Evolutionary conservation across 2,113 vertebrate genomes (phyloP).

Genomic region (Hydropotes inermis): DNA sequence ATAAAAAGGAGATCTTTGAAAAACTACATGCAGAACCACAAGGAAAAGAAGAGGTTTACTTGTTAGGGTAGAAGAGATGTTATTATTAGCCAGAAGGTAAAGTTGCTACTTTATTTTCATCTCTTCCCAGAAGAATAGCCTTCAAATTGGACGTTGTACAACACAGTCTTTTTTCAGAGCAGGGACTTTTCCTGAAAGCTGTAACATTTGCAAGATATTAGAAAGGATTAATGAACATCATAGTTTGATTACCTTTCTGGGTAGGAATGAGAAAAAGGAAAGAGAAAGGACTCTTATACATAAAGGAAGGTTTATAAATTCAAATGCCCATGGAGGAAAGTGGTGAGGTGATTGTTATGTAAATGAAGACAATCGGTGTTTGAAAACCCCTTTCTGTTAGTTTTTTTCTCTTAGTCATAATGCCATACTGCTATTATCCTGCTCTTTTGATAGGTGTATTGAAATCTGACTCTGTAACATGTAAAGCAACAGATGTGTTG

Average conservation of each 20-base stretch:
- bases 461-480: background rate
- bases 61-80: background rate
- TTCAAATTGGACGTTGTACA: background rate
- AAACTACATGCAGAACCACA: background rate
- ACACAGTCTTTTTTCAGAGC: background rate
- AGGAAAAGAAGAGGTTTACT: background rate
- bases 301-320: background rate
- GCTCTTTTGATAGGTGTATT: background rate
- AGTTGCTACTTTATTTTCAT: background rate
- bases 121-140: constrained; percentile 4
- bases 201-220: background rate
- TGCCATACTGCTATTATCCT: background rate
- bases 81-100: background rate
- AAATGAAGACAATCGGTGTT: background rate
- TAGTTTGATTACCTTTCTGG: constrained; percentile 6
- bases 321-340: background rate
- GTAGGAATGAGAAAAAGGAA: background rate
- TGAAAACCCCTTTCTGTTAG: background rate
- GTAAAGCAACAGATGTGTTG: background rate
- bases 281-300: background rate
- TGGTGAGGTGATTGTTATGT: too few species aligned
- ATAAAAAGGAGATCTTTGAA: constrained; percentile 1
- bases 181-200: constrained; percentile 3
- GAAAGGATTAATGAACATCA: background rate
- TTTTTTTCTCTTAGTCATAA: background rate